Evolutionary conservation across 2,888 invertebrate species (phyloP).

Genomic region (Iselma pallidipennis): DNA sequence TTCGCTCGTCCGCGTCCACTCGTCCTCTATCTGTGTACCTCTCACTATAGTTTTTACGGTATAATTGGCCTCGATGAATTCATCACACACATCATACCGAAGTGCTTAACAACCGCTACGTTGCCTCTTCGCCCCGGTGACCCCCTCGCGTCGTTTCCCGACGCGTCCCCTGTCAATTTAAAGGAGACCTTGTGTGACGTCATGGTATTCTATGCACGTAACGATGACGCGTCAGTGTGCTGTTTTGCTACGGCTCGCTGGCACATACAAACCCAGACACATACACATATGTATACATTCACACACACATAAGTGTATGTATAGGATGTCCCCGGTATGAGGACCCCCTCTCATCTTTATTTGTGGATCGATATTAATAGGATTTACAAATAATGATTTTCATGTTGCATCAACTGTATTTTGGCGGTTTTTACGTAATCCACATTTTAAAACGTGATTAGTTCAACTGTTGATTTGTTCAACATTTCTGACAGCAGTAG

Average conservation of each 20-base stretch:
- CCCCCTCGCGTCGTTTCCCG: background rate
- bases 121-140: conserved; percentile 1
- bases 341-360: too few relatives aligned
- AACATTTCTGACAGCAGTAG: too few relatives aligned
- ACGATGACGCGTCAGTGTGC: conserved; percentile 32
- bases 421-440: too few relatives aligned
- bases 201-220: conserved; percentile 37
- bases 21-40: background rate
- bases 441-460: too few relatives aligned
- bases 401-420: too few relatives aligned
- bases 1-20: background rate
- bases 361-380: too few relatives aligned
- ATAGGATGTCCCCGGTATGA: background rate
- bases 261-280: background rate
- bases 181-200: conserved; percentile 35
- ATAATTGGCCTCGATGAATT: conserved; percentile 12
- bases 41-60: background rate
- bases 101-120: conserved; percentile 17
- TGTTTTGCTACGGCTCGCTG: conserved; percentile 16
- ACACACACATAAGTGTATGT: background rate
- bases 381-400: too few relatives aligned
- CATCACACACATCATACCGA: conserved; percentile 2
- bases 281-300: background rate
- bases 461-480: too few relatives aligned
- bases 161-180: conserved; percentile 21